Evolutionary conservation across 2,888 invertebrate genomes (phyloP).

Genomic region (Andrena chrysosceles): DNA sequence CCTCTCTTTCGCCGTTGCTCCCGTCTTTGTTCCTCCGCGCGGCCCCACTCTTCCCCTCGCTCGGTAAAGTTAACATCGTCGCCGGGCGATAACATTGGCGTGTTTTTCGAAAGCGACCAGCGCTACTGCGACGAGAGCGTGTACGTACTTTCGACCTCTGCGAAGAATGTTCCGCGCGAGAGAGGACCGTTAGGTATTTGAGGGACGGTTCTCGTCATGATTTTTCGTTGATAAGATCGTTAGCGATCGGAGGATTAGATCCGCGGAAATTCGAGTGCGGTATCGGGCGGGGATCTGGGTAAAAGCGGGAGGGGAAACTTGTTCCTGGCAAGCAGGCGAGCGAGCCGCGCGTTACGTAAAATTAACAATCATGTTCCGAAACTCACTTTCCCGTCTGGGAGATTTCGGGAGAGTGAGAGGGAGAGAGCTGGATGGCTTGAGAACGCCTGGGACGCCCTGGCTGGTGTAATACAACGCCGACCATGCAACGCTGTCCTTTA

Average conservation of each 20-base stretch:
- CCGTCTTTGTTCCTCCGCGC: slow-evolving; percentile 25
- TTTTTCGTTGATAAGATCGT: neutral
- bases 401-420: slow-evolving; percentile 61
- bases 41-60: slow-evolving; percentile 10
- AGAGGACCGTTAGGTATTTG: slow-evolving; percentile 4
- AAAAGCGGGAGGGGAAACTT: slow-evolving; percentile 64
- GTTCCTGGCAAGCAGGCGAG: slow-evolving; percentile 57
- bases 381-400: slow-evolving; percentile 77
- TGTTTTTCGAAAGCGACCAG: slow-evolving; percentile 35
- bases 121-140: neutral
- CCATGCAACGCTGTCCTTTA: slow-evolving; percentile 39
- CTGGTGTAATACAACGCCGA: slow-evolving; percentile 2
- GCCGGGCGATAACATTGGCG: slow-evolving; percentile 31
- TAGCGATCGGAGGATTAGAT: slow-evolving; percentile 14
- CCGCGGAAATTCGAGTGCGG: slow-evolving; percentile 31
- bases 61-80: slow-evolving; percentile 39
- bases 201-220: neutral
- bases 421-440: slow-evolving; percentile 49
- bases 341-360: slow-evolving; percentile 74
- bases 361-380: slow-evolving; percentile 77
- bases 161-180: neutral
- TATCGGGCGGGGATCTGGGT: slow-evolving; percentile 56
- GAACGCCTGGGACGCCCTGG: slow-evolving; percentile 36
- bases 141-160: slow-evolving; percentile 1
- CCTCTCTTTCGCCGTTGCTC: slow-evolving; percentile 54